These are phyloP conservation scores for Tenualosa ilisha DNA, from an alignment of 2,797 vertebrate species.

Conservation along the genomic window DNA sequence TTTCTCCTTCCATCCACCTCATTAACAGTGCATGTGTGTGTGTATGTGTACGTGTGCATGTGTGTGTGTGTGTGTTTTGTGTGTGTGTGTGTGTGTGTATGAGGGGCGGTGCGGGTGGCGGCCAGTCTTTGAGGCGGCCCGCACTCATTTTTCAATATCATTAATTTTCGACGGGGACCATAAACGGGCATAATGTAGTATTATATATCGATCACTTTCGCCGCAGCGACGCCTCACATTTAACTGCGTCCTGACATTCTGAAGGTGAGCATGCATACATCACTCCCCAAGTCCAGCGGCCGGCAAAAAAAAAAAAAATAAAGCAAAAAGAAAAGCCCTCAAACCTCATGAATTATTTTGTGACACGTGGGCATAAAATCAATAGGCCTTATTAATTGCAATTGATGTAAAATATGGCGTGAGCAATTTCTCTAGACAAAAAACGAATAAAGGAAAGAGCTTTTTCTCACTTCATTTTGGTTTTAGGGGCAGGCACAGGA, in stretches of 20 bases:
- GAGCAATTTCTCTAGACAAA: slow-evolving; percentile 67
- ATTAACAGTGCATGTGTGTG: background rate
- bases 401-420: slow-evolving; percentile 73
- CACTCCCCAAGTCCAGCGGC: slow-evolving; percentile 68
- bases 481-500: slow-evolving; percentile 15
- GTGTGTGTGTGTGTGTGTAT: background rate
- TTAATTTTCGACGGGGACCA: slow-evolving; percentile 64
- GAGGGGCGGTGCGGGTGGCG: background rate
- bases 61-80: background rate
- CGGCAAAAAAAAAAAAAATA: slow-evolving; percentile 56
- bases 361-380: slow-evolving; percentile 74
- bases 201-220: slow-evolving; percentile 71
- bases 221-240: slow-evolving; percentile 54
- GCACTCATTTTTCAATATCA: slow-evolving; percentile 71
- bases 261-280: slow-evolving; percentile 68
- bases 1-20: background rate
- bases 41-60: too few relatives aligned
- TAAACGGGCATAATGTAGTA: slow-evolving; percentile 68
- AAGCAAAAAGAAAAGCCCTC: background rate
- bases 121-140: slow-evolving; percentile 55
- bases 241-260: slow-evolving; percentile 65
- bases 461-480: slow-evolving; percentile 36
- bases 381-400: slow-evolving; percentile 77
- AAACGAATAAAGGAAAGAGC: slow-evolving; percentile 41
- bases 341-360: slow-evolving; percentile 74